Evolutionary conservation across 2,113 vertebrate genomes (phyloP).

Genomic region (Campylomormyrus numenius): DNA sequence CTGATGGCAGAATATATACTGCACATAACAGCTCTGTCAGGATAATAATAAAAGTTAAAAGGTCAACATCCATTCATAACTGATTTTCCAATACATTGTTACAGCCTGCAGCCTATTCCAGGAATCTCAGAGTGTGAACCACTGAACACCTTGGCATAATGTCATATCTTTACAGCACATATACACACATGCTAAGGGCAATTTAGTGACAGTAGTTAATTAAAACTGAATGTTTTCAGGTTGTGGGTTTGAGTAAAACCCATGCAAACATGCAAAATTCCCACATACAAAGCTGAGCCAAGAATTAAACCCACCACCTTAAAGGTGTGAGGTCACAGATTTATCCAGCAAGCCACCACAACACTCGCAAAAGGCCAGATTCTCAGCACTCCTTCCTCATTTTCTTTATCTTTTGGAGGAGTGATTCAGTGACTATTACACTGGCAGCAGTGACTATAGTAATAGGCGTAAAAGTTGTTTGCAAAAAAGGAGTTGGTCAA

Average conservation of each 20-base stretch:
- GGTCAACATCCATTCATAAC: background rate
- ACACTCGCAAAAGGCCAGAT: background rate
- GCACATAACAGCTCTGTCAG: background rate
- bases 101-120: background rate
- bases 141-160: background rate
- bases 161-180: background rate
- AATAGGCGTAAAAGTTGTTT: background rate
- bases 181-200: background rate
- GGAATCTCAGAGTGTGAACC: background rate
- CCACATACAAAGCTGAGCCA: background rate
- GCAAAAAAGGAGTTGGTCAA: background rate
- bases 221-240: background rate
- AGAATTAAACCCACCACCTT: background rate
- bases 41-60: background rate
- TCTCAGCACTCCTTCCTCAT: background rate
- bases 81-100: background rate
- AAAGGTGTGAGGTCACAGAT: background rate
- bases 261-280: background rate
- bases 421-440: slow-evolving; percentile 1
- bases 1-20: background rate
- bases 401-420: background rate
- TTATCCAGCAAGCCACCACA: background rate
- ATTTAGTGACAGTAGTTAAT: background rate
- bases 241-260: background rate
- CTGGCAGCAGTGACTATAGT: background rate